Evolutionary conservation across 2,888 invertebrate species (phyloP), one percentile per base, ranked within the genome.

Genomic region (Perithous albicinctus): DNA sequence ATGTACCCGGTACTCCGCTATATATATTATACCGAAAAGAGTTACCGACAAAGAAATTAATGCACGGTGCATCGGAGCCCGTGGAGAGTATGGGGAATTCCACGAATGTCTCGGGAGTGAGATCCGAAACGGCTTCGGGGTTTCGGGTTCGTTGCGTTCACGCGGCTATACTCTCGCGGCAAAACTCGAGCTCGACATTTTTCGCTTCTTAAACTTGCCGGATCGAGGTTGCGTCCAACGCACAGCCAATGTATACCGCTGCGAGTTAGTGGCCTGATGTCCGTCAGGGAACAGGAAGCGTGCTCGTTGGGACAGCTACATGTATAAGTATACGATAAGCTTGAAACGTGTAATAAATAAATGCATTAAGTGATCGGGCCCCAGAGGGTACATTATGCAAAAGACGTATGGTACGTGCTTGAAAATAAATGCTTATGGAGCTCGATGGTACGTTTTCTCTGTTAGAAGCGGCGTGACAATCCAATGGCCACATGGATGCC

Each of bases 51-150:
- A 72, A 76, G 69, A 80, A 80, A 80, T 77, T 76, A 80, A 80
- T 76, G 72, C 80, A 80, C 80, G 70, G 56, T 32, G 35, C 69
- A n/a, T 35, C 41, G 20, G 80, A 32, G 48, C 66, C 38, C 64
- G 64, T 64, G 66, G 70, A 72, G 35, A 23, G 66, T 72, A 76
- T 72, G 73, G 43, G 38, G 73, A 81, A 81, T 81, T 77, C 80
- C 63, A 56, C 73, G 73, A 81, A 81, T 81, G 73, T 81, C 73
- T 81, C 67, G 61, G 20, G 63, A 69, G 72, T 69, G 67, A 77
- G 80, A 77, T 73, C 77, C 77, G 73, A 81, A 73, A 77, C 80
- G 73, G 80, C 77, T 81, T 81, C 80, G 80, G 76, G n/a, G n/a
- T n/a, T n/a, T n/a, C n/a, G n/a, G n/a, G n/a, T n/a, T n/a, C n/a